Base-by-base conservation (phyloP, 2,888 invertebrate species). In the Athalia rosae region DNA sequence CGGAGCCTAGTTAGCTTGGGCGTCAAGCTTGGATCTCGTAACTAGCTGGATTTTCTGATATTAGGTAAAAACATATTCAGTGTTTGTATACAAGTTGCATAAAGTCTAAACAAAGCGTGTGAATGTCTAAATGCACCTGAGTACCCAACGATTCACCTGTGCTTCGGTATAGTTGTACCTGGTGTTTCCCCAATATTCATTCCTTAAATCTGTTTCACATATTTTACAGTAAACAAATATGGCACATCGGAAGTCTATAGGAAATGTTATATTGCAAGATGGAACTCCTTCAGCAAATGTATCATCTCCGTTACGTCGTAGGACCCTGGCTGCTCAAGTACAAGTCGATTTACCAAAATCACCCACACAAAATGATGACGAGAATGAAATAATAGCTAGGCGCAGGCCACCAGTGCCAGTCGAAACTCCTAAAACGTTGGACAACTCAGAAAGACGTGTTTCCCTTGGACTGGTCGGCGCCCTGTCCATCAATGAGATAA, bases 351-450 rank as follows among this genome's bases (percentile, higher is more conserved):
- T 8, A 0, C 7, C 62, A 0, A 45, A 41, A 9, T 8, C 28
- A 4, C 56, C 85, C 3, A 77, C 74, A 11, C 84, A 84, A 59
- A 89, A 88, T 76, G 87, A 89, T 50, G 88, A 89, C 76, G 87
- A 87, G 56, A 85, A 85, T 0, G 89, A 89, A 80, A 83, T 82
- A 58, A 66, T 82, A 11, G 80, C 80, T 7, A 80, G 84, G 0
- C 67, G 77, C 0, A 28, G 15, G 45, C 43, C 41, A 41, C 43
- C 50, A 0, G 41, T 48, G 11, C 8, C 0, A 13, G 13, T 6
- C 78, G 8, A 77, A 15, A 61, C 6, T 59, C 48, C 77, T 5
- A 4, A 11, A 9, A 2, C 6, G 11, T 0, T 4, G 2, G 56
- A 67, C 9, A 59, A 43, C 4, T n/a, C 56, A 4, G 82, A 81